Percentiles rank a stretch among this genome's conserved stretches.
phyloP scores from a whole-genome alignment of 2,113 vertebrate species.

The Edolisoma coerulescens region DNA sequence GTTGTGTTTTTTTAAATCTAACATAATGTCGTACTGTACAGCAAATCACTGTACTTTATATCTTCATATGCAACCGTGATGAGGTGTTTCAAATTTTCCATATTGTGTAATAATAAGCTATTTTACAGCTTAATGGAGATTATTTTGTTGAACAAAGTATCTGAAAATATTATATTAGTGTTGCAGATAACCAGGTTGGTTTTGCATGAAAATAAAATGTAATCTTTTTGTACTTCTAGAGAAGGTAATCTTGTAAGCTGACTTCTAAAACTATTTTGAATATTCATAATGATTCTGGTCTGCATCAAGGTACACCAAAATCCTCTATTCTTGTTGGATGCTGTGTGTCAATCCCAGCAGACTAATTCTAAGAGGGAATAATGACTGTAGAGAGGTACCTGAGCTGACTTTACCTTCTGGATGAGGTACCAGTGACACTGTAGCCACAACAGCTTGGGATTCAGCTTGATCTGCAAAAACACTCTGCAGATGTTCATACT shows the following conservation, averaged over 20 bases:
- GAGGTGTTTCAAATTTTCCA: background rate
- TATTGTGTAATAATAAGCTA: background rate
- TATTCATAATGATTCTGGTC: background rate
- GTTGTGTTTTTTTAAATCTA: background rate
- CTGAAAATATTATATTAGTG: background rate
- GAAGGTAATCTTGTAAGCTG: background rate
- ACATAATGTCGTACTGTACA: background rate
- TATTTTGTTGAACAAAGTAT: background rate
- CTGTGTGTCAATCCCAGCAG: background rate
- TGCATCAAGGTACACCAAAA: background rate
- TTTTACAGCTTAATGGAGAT: background rate
- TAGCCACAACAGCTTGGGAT: background rate
- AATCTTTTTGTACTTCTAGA: background rate
- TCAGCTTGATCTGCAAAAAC: background rate
- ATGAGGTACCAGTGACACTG: background rate
- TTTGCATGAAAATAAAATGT: background rate
- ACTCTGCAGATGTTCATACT: accelerated
- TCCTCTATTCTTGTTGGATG: background rate
- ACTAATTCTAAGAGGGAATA: background rate
- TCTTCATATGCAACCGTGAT: background rate
- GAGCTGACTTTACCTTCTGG: background rate
- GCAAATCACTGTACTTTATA: background rate
- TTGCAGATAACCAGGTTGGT: background rate
- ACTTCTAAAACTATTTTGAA: background rate
- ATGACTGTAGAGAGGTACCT: background rate